phyloP scores from a whole-genome alignment of 2,888 invertebrate genomes.

The Eurytoma adleriae region DNA sequence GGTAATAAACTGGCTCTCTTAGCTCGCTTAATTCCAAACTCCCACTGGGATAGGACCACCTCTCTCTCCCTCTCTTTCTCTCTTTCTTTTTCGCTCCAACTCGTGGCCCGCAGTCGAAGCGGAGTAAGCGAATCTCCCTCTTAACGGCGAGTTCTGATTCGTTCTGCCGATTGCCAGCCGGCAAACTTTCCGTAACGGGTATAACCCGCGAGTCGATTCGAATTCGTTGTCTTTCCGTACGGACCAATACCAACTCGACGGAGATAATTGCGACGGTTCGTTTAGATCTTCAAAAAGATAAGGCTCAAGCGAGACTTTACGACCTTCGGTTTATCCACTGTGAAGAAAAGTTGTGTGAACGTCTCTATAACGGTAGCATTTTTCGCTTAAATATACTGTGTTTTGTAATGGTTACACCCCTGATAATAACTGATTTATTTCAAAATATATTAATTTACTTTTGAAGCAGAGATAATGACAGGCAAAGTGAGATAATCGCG shows the following conservation, averaged over 20 bases:
- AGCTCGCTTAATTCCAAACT: slow-evolving; percentile 57
- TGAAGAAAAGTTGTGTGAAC: too few relatives aligned
- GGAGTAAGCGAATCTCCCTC: slow-evolving; percentile 36
- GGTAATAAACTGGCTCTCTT: slow-evolving; percentile 72
- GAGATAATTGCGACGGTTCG: slow-evolving; percentile 30
- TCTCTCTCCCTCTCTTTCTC: slow-evolving; percentile 10
- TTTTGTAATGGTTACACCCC: too few relatives aligned
- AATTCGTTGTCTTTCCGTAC: slow-evolving; percentile 45
- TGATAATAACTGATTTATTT: too few relatives aligned
- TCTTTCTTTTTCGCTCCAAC: slow-evolving; percentile 11
- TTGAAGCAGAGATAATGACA: too few relatives aligned
- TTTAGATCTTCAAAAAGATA: slow-evolving; percentile 35
- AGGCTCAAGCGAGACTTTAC: too few relatives aligned
- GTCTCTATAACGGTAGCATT: too few relatives aligned
- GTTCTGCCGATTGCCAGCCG: slow-evolving; percentile 43
- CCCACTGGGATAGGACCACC: slow-evolving; percentile 46
- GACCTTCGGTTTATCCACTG: too few relatives aligned
- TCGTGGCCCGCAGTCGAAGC: neutral
- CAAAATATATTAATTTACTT: too few relatives aligned
- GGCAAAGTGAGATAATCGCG: too few relatives aligned
- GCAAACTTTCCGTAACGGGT: slow-evolving; percentile 30
- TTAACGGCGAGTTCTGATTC: slow-evolving; percentile 48
- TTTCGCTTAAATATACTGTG: too few relatives aligned
- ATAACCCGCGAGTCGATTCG: slow-evolving; percentile 23
- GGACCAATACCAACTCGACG: slow-evolving; percentile 3